Base-by-base conservation (phyloP, 2,888 invertebrate genomes). In the Vandiemenella viatica region DNA sequence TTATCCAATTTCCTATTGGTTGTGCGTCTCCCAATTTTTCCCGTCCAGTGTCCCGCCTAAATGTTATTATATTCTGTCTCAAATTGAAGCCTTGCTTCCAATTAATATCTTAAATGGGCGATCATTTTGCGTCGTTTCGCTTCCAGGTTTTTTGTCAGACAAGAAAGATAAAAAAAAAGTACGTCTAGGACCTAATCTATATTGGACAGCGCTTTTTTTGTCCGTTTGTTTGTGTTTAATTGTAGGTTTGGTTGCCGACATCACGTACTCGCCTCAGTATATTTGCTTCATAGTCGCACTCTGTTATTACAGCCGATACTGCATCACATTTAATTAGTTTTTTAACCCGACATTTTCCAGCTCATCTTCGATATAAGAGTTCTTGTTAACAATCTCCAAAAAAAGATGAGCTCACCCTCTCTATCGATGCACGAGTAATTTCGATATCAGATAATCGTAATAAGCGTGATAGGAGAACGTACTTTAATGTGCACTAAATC, bases 71-170 rank as follows among this genome's bases (percentile, higher is more conserved):
- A 51, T 48, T 48, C 26, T 18, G 38, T 38, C 37, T 48, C 37
- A 52, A 52, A 49, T 46, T 52, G 46, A 23, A 49, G 46, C 49
- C 49, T 43, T 38, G 42, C 40, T 13, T 47, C 47, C 52, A 52
- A 52, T 52, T 52, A 52, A 52, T 52, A 50, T 49, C 44, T 26
- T 49, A 52, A 52, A 47, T 52, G 49, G 49, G 45, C 48, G 48
- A 49, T 51, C 51, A 49, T 51, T 51, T 49, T 49, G 46, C 46
- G 45, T 51, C 51, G 49, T 51, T 51, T 48, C 43, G 38, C 40
- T 32, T 10, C 32, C 32, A 32, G 32, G 10, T 32, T 32, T 32
- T 32, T 32, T 13, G 13, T 10, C n/a, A n/a, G n/a, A n/a, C n/a
- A n/a, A n/a, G n/a, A n/a, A n/a, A n/a, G n/a, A n/a, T n/a, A n/a